Conservation (phyloP, 2,888 invertebrate species). For the Oscheius onirici region DNA sequence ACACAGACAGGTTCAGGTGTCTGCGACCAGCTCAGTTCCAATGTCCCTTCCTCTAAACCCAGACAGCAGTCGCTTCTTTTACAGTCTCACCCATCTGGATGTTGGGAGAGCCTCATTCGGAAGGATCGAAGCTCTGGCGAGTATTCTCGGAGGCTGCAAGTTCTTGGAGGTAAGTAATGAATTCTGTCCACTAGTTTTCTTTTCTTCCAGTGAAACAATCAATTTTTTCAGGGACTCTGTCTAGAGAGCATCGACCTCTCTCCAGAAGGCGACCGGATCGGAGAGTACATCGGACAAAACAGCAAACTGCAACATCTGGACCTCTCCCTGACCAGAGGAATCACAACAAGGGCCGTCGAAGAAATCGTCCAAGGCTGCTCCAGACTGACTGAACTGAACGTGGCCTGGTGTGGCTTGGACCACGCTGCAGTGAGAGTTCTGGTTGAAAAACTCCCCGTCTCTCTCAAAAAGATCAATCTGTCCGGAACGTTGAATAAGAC, state of each 20-base stretch:
- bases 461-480: slow-evolving; percentile 20
- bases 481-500: slow-evolving; percentile 25
- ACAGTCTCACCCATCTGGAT: slow-evolving; percentile 29
- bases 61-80: neutral
- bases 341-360: neutral
- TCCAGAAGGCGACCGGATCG: slow-evolving; percentile 7
- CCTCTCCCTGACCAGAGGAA: slow-evolving; percentile 19
- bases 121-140: neutral
- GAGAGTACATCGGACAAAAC: slow-evolving; percentile 24
- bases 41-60: neutral
- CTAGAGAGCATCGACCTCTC: slow-evolving; percentile 13
- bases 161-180: neutral
- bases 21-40: neutral
- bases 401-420: slow-evolving; percentile 27
- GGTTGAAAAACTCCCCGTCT: neutral
- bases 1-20: neutral
- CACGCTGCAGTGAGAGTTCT: slow-evolving; percentile 1
- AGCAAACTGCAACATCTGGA: slow-evolving; percentile 15
- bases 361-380: slow-evolving; percentile 21
- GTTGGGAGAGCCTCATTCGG: slow-evolving; percentile 23
- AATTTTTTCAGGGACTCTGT: slow-evolving; percentile 25
- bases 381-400: slow-evolving; percentile 28
- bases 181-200: too few species aligned
- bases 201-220: too few species aligned
- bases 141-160: slow-evolving; percentile 8